These are phyloP conservation scores for Psittacula echo DNA, from an alignment of 2,797 vertebrate species.

Conservation along the genomic window DNA sequence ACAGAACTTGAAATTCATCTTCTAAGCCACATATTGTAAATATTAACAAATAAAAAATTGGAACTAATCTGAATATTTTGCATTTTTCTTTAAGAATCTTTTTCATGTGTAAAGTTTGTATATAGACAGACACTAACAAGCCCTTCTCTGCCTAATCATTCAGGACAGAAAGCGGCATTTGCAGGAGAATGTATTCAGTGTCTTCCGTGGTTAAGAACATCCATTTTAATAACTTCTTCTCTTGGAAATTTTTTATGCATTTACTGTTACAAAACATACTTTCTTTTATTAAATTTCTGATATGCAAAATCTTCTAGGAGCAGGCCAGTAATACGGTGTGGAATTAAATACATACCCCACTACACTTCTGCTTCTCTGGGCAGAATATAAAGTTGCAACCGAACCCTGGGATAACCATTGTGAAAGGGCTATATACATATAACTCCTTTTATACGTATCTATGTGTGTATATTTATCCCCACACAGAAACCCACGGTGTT, in stretches of 20 bases:
- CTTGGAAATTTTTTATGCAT: not conserved
- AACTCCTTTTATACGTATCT: not conserved
- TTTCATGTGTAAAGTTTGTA: not conserved
- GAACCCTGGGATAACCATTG: not conserved
- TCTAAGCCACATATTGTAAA: conserved; percentile 40
- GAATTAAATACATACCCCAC: not conserved
- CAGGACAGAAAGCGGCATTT: not conserved
- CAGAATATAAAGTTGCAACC: not conserved
- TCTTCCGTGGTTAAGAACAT: not conserved
- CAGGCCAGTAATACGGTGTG: not conserved
- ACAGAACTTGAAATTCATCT: conserved; percentile 58
- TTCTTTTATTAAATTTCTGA: not conserved
- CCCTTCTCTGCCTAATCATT: not conserved
- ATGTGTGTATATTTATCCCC: rapidly evolving
- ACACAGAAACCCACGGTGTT: rapidly evolving
- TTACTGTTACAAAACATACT: not conserved
- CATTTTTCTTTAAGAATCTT: conserved; percentile 49
- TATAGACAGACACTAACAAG: not conserved
- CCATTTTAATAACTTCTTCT: not conserved
- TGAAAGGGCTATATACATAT: not conserved
- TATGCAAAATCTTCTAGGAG: not conserved
- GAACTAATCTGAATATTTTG: conserved; percentile 59
- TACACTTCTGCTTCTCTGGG: not conserved
- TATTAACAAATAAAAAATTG: conserved; percentile 64
- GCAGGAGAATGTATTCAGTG: not conserved